Conservation (phyloP, 1,140 invertebrate species). For the Drosophila takahashii region DNA sequence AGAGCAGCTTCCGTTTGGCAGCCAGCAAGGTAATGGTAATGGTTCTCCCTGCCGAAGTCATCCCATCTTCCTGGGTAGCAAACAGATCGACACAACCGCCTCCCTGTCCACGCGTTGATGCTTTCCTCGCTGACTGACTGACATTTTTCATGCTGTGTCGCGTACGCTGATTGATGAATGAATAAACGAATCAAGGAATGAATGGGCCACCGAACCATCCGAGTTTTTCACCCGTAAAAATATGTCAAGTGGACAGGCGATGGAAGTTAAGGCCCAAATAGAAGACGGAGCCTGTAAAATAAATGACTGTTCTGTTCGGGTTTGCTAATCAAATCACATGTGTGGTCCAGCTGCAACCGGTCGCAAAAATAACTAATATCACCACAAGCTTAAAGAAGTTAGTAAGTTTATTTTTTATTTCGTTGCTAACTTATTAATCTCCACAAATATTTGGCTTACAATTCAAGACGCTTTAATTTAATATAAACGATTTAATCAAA, state of each 20-base stretch:
- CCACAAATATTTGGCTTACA: too few relatives aligned
- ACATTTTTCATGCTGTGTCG: constrained; percentile 76
- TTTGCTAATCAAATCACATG: constrained; percentile 73
- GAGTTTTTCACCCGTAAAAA: constrained; percentile 71
- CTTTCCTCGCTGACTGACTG: constrained; percentile 49
- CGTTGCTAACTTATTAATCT: too few relatives aligned
- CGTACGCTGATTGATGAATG: constrained; percentile 78
- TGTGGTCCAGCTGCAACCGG: constrained; percentile 37
- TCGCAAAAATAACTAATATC: constrained; percentile 57
- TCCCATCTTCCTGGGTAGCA: constrained; percentile 34
- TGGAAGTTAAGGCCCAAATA: constrained; percentile 19
- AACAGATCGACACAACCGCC: not conserved
- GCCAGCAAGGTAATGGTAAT: constrained; percentile 6
- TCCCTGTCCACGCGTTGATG: constrained; percentile 25
- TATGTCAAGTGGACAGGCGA: constrained; percentile 63
- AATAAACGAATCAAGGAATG: constrained; percentile 68
- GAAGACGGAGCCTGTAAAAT: constrained; percentile 18
- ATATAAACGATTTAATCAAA: too few relatives aligned
- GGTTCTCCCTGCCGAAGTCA: constrained; percentile 1
- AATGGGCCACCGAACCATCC: constrained; percentile 47
- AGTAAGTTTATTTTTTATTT: too few relatives aligned
- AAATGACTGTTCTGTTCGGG: constrained; percentile 52
- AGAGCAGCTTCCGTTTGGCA: not conserved
- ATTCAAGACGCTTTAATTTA: too few relatives aligned
- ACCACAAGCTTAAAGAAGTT: constrained; percentile 36